Conservation (phyloP, 1,140 invertebrate species). For the Drosophila albomicans region DNA sequence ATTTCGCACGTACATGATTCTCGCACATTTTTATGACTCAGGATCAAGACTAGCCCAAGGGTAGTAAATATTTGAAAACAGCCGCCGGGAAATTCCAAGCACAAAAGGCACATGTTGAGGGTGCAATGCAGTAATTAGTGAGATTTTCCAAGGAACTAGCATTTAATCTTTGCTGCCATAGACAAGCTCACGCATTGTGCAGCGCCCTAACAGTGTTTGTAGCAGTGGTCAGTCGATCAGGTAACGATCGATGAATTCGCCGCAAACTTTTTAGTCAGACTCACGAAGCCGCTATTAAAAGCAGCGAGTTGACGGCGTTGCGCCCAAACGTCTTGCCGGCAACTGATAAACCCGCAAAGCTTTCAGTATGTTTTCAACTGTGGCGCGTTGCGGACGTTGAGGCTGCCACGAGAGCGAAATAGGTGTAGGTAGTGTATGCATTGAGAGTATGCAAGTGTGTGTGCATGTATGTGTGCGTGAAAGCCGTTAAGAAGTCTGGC, state of each 20-base stretch:
- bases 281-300: constrained; percentile 43
- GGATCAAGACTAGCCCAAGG: constrained; percentile 28
- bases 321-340: constrained; percentile 29
- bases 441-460: constrained; percentile 16
- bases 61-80: constrained; percentile 55
- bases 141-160: constrained; percentile 53
- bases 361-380: constrained; percentile 72
- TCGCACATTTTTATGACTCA: constrained; percentile 27
- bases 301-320: constrained; percentile 48
- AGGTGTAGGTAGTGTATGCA: constrained; percentile 25
- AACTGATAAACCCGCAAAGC: constrained; percentile 55
- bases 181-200: constrained; percentile 38
- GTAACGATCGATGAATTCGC: constrained; percentile 52
- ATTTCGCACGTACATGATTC: constrained; percentile 64
- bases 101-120: constrained; percentile 46
- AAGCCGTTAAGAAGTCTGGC: constrained; percentile 78
- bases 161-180: constrained; percentile 47
- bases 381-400: constrained; percentile 70
- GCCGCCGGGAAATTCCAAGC: constrained; percentile 37
- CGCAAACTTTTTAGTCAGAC: constrained; percentile 25
- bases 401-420: constrained; percentile 46
- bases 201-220: constrained; percentile 4
- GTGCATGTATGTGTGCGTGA: constrained; percentile 50
- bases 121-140: constrained; percentile 39
- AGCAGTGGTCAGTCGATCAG: constrained; percentile 13